phyloP scores from a whole-genome alignment of 2,113 vertebrate species.

The Alaudala cheleensis region DNA sequence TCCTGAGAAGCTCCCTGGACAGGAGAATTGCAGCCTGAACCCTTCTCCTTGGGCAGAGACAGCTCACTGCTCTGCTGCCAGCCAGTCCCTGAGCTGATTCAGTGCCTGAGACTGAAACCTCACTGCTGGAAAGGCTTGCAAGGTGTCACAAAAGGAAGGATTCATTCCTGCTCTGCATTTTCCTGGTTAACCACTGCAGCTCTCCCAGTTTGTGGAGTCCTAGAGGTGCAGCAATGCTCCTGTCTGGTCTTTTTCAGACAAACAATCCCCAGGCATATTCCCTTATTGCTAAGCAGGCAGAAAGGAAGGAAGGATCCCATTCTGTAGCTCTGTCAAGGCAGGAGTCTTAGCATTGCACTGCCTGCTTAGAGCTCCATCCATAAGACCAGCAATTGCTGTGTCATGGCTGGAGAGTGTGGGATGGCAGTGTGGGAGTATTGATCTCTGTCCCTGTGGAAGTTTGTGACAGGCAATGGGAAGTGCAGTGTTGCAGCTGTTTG shows the following conservation, averaged over 20 bases:
- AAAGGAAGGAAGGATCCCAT: neutral
- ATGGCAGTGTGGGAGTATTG: neutral
- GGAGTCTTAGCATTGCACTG: neutral
- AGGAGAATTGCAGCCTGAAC: neutral
- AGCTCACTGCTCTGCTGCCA: neutral
- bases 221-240: neutral
- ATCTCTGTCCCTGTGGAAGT: neutral
- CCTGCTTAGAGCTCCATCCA: neutral
- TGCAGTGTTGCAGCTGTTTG: neutral
- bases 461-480: neutral
- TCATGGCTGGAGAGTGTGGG: neutral
- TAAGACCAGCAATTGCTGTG: neutral
- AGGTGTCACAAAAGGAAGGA: neutral
- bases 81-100: neutral
- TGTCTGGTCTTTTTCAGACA: neutral
- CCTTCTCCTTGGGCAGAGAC: neutral
- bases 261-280: neutral
- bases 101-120: neutral
- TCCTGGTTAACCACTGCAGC: neutral
- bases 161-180: neutral
- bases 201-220: neutral
- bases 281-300: neutral
- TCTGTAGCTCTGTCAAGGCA: neutral
- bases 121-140: rapidly evolving
- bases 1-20: neutral